A percentile compares a stretch with the other conserved stretches of the same genome.
These are phyloP conservation scores for Steatornis caripensis DNA, from an alignment of 2,113 vertebrate genomes.

Conservation along the genomic window DNA sequence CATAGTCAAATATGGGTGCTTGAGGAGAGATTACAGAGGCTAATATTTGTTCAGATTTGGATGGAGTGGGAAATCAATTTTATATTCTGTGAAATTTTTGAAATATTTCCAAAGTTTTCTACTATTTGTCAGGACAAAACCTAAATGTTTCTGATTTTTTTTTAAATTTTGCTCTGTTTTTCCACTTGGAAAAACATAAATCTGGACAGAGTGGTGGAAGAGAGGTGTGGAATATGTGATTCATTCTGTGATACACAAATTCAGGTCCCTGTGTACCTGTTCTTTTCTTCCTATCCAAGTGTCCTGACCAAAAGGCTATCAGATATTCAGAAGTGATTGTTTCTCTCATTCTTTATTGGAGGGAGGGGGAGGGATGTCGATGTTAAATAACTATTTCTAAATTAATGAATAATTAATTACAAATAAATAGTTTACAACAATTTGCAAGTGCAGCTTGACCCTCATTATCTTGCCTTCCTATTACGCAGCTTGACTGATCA, in stretches of 20 bases:
- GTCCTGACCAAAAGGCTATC: background rate
- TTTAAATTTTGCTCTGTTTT: background rate
- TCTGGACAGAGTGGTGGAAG: background rate
- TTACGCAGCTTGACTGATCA: background rate
- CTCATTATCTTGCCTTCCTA: background rate
- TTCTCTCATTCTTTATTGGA: background rate
- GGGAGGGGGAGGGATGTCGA: too few relatives aligned
- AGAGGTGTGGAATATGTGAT: too few relatives aligned
- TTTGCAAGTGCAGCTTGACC: background rate
- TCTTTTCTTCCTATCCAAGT: background rate
- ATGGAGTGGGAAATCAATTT: background rate
- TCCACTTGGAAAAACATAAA: background rate
- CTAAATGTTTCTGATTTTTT: background rate
- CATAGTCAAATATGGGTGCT: background rate
- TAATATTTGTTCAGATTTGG: background rate
- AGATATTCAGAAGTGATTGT: background rate
- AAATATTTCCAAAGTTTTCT: background rate
- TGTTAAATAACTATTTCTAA: background rate
- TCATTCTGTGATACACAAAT: background rate
- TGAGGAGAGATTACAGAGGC: background rate
- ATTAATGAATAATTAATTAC: background rate
- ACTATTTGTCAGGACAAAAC: background rate
- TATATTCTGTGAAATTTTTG: background rate
- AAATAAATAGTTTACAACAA: background rate
- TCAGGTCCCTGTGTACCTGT: background rate